phyloP scores from a whole-genome alignment of 1,140 invertebrate genomes.

The Drosophila nannoptera region DNA sequence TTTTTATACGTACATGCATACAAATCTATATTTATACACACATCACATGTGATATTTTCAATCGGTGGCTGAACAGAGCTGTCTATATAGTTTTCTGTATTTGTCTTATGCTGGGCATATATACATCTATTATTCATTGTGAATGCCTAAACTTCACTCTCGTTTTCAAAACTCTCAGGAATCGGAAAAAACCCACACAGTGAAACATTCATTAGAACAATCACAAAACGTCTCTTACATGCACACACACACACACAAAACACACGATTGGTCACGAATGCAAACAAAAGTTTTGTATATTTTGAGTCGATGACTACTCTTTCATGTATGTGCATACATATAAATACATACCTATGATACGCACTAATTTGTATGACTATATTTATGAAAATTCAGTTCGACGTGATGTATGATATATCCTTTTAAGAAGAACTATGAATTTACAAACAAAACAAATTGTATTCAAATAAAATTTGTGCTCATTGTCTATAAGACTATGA shows the following conservation, averaged over 20 bases:
- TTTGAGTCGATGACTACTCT: neutral
- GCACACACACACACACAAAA: neutral
- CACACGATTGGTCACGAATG: conserved; percentile 21
- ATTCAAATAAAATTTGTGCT: too few species aligned
- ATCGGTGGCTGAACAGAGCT: conserved; percentile 14
- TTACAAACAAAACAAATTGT: neutral
- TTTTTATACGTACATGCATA: conserved; percentile 25
- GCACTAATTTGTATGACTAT: neutral
- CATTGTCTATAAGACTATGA: conserved; percentile 16
- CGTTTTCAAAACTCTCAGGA: conserved; percentile 18
- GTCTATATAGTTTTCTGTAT: conserved; percentile 3
- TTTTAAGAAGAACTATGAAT: too few species aligned
- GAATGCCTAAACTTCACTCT: conserved; percentile 1
- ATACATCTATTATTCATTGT: conserved; percentile 9
- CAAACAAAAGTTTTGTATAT: too few species aligned
- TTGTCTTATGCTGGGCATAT: conserved; percentile 8
- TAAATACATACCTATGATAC: neutral
- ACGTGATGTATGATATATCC: too few species aligned
- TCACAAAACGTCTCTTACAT: neutral
- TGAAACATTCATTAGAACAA: conserved; percentile 6
- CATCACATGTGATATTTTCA: conserved; percentile 6
- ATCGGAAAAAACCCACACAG: conserved; percentile 4
- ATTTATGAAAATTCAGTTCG: too few species aligned
- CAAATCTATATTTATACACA: conserved; percentile 6
- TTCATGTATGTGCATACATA: neutral